These are phyloP conservation scores for Cryptoprocta ferox DNA, from an alignment of 2,797 vertebrate species.

Conservation along the genomic window DNA sequence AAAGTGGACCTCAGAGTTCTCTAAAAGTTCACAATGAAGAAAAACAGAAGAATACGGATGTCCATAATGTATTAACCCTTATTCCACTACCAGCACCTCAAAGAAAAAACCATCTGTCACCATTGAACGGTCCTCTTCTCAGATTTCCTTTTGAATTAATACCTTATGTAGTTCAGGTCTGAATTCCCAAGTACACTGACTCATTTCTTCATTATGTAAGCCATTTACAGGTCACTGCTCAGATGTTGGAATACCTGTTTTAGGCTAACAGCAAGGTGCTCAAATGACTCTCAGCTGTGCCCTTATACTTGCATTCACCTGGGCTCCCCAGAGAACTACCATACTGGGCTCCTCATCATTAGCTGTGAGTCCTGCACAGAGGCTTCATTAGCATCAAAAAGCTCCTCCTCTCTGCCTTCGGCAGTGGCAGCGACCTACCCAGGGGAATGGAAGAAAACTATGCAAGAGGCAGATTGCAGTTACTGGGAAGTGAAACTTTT, in stretches of 20 bases:
- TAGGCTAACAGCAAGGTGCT: conserved; percentile 76
- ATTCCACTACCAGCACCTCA: not conserved
- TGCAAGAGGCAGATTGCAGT: conserved; percentile 70
- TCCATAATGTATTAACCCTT: not conserved
- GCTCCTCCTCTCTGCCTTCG: conserved; percentile 65
- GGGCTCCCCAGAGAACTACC: conserved; percentile 67
- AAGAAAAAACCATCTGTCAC: not conserved
- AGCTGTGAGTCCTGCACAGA: conserved; percentile 71
- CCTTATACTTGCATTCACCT: conserved; percentile 62
- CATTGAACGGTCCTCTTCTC: not conserved
- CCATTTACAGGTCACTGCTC: conserved; percentile 79
- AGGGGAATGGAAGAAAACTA: conserved; percentile 36
- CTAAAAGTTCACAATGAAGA: not conserved
- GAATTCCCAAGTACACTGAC: conserved; percentile 78
- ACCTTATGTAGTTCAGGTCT: conserved; percentile 74
- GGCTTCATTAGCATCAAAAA: conserved; percentile 76
- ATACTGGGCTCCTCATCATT: conserved; percentile 58
- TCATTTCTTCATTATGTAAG: conserved; percentile 83
- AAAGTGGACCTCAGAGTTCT: not conserved
- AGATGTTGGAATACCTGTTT: conserved; percentile 77
- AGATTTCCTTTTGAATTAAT: conserved; percentile 43
- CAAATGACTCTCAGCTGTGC: conserved; percentile 77
- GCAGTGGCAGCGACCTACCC: conserved; percentile 58
- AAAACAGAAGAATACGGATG: not conserved
- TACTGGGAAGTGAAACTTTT: conserved; percentile 72